Percentiles rank a stretch among this genome's conserved stretches.
Evolutionary conservation across 1,140 invertebrate species (phyloP).

Genomic region (Drosophila repletoides): DNA sequence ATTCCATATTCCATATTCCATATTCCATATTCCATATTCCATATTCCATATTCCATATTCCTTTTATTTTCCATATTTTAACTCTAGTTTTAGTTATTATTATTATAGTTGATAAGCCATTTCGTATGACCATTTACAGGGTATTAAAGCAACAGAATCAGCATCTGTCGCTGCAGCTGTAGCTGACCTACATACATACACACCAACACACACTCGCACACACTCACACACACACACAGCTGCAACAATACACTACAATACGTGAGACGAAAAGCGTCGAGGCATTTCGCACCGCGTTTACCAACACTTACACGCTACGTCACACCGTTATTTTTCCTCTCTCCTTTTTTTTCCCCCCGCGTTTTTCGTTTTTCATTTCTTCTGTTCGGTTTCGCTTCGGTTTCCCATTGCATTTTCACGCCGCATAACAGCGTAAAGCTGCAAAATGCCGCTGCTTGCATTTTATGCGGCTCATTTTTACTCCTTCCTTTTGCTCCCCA

Average conservation of each 20-base stretch:
- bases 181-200: conserved; percentile 64
- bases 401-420: conserved; percentile 61
- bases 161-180: conserved; percentile 34
- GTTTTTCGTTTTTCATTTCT: conserved; percentile 5
- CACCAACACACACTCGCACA: no score
- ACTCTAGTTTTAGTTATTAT: no score
- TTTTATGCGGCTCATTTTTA: conserved; percentile 55
- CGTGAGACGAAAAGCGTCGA: conserved; percentile 37
- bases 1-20: no score
- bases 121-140: conserved; percentile 1
- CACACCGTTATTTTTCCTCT: conserved; percentile 30
- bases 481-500: conserved; percentile 19
- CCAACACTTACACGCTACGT: conserved; percentile 69
- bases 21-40: no score
- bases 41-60: no score
- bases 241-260: conserved; percentile 12
- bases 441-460: conserved; percentile 69
- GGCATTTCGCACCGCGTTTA: conserved; percentile 72
- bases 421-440: conserved; percentile 44
- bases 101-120: no score
- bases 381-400: conserved; percentile 32
- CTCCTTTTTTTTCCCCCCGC: conserved; percentile 23
- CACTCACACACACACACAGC: no score
- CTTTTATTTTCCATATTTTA: no score
- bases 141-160: conserved; percentile 33